Evolutionary conservation across 2,797 vertebrate genomes (phyloP).

Genomic region (Diceros bicornis): DNA sequence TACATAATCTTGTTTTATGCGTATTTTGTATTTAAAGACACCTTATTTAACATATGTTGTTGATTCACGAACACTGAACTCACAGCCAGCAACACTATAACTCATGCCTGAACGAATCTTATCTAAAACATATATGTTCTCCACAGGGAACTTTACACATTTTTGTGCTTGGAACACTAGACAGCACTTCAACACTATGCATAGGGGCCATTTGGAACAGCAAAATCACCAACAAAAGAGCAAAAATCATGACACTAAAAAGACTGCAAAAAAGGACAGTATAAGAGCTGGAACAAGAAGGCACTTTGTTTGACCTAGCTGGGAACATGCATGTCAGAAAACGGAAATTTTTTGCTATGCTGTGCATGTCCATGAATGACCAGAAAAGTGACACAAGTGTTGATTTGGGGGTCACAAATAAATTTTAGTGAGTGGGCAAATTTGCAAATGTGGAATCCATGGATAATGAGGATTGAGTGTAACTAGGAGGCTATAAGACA

Average conservation of each 20-base stretch:
- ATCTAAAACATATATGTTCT: not conserved
- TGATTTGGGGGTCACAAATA: not conserved
- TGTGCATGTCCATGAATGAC: not conserved
- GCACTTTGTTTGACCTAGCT: not conserved
- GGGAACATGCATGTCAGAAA: not conserved
- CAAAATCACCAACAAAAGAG: not conserved
- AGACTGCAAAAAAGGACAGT: not conserved
- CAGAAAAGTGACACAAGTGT: not conserved
- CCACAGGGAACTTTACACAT: not conserved
- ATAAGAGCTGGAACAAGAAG: not conserved
- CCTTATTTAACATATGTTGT: not conserved
- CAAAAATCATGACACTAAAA: not conserved
- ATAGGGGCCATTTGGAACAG: not conserved
- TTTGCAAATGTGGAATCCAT: not conserved
- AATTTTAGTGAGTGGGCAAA: not conserved
- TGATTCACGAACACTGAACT: not conserved
- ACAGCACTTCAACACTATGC: not conserved
- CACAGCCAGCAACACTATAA: not conserved
- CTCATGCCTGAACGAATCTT: not conserved
- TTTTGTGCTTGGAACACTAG: not conserved
- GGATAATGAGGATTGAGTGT: not conserved
- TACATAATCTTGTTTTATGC: not conserved
- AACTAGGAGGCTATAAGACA: not conserved
- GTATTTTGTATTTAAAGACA: not conserved
- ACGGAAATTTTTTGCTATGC: not conserved